Evolutionary conservation across 2,888 invertebrate genomes (phyloP).

Genomic region (Blastobasis lacticolella): DNA sequence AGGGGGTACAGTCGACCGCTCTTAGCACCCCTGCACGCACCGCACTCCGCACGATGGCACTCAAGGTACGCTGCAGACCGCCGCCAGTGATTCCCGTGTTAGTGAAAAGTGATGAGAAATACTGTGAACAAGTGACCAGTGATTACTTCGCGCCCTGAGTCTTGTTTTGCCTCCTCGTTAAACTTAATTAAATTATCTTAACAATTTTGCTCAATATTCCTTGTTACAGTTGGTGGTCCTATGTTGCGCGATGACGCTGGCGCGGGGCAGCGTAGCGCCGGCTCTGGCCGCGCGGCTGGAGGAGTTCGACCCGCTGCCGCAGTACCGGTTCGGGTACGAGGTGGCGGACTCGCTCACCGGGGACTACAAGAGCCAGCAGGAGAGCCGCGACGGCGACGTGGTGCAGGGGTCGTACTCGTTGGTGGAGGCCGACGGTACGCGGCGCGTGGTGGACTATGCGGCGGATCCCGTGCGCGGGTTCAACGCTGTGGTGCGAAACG

Average conservation of each 20-base stretch:
- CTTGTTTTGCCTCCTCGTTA: too few relatives aligned
- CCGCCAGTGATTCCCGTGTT: too few relatives aligned
- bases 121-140: neutral
- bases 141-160: too few relatives aligned
- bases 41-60: constrained; percentile 51
- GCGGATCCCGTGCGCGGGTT: constrained; percentile 60
- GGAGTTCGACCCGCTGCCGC: constrained; percentile 72
- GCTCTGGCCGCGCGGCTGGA: constrained; percentile 47
- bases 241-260: constrained; percentile 51
- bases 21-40: constrained; percentile 54
- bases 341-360: constrained; percentile 62
- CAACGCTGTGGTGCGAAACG: constrained; percentile 59
- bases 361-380: constrained; percentile 62
- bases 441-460: constrained; percentile 53
- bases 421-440: constrained; percentile 58
- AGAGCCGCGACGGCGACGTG: constrained; percentile 70
- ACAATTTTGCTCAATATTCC: neutral
- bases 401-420: constrained; percentile 64
- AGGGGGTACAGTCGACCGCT: constrained; percentile 59
- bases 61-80: constrained; percentile 53
- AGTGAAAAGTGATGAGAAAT: constrained; percentile 6
- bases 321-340: constrained; percentile 68
- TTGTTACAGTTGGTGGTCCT: constrained; percentile 56
- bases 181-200: too few relatives aligned
- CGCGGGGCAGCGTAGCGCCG: constrained; percentile 43